phyloP scores from a whole-genome alignment of 1,140 invertebrate species.

The Tigriopus japonicus region DNA sequence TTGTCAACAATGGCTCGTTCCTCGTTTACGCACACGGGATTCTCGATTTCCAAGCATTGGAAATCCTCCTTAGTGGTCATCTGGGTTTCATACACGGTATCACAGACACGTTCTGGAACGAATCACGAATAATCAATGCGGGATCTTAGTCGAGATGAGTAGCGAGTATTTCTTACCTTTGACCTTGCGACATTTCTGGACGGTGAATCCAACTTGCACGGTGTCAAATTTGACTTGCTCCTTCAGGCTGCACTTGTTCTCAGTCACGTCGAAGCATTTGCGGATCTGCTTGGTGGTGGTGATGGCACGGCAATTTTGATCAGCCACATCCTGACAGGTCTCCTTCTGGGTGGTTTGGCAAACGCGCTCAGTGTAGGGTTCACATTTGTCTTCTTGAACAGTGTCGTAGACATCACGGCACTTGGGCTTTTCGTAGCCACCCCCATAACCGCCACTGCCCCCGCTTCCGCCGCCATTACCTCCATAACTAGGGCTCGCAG shows the following conservation, averaged over 20 bases:
- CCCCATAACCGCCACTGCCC: background rate
- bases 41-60: background rate
- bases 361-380: background rate
- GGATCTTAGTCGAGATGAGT: too few species aligned
- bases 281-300: background rate
- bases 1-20: background rate
- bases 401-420: background rate
- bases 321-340: background rate
- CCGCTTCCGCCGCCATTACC: background rate
- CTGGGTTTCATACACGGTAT: background rate
- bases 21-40: background rate
- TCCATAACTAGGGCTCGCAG: too few species aligned
- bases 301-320: background rate
- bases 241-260: background rate
- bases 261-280: background rate
- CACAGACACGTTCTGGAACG: background rate
- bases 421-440: background rate
- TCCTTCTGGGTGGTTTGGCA: conserved; percentile 1
- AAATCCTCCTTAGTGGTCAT: background rate
- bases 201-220: background rate
- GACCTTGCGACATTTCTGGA: conserved; percentile 6
- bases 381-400: background rate
- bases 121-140: background rate
- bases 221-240: background rate
- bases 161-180: background rate